Evolutionary conservation across 2,888 invertebrate genomes (phyloP).

Genomic region (Heliconius sara): DNA sequence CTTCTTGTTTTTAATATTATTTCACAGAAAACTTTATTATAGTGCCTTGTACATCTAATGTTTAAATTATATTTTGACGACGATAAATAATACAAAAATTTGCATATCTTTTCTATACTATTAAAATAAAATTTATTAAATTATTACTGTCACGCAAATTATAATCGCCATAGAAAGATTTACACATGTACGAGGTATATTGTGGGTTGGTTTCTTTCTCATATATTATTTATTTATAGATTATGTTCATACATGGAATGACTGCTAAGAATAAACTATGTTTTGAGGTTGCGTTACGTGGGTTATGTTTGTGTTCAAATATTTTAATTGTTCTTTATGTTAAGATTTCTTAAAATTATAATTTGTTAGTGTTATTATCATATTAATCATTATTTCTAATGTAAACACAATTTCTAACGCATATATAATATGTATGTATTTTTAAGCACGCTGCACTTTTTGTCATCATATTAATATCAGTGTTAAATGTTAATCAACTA

Average conservation of each 20-base stretch:
- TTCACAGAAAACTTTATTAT: constrained; percentile 45
- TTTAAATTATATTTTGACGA: constrained; percentile 45
- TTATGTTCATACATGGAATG: constrained; percentile 46
- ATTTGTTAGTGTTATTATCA: constrained; percentile 30
- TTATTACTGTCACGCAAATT: constrained; percentile 23
- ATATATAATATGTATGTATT: constrained; percentile 3
- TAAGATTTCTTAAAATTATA: constrained; percentile 38
- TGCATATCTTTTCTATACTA: constrained; percentile 14
- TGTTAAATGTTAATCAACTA: constrained; percentile 18
- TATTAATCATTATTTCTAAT: constrained; percentile 25
- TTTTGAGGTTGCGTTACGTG: constrained; percentile 38
- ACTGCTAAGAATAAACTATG: constrained; percentile 41
- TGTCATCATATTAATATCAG: constrained; percentile 15
- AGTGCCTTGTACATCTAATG: constrained; percentile 46
- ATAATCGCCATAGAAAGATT: constrained; percentile 35
- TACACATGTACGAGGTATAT: constrained; percentile 4
- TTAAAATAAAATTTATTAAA: neutral
- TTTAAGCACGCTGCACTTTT: constrained; percentile 37
- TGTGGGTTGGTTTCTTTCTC: constrained; percentile 21
- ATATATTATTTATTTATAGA: constrained; percentile 34
- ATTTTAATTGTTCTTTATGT: constrained; percentile 38
- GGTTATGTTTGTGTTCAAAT: constrained; percentile 48
- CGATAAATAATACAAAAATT: constrained; percentile 25
- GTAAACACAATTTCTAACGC: constrained; percentile 24
- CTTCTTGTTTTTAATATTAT: constrained; percentile 52